Evolutionary conservation across 2,113 vertebrate species (phyloP), one percentile per base, ranked within the genome.

Genomic region (Xerus inauris): DNA sequence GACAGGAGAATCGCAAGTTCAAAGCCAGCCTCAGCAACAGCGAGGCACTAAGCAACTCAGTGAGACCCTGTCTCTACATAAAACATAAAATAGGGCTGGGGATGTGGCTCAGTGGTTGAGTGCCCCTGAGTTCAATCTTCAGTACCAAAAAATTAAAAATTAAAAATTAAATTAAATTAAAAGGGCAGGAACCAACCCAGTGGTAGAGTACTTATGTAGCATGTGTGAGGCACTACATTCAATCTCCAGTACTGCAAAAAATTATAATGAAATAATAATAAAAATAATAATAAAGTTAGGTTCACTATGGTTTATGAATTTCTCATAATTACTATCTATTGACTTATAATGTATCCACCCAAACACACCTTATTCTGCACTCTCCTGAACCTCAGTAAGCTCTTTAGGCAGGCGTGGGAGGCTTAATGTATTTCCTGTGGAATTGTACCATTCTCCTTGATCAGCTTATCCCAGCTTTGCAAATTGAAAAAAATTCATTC

Each of bases 401-500:
- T 97, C 86, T 81, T 97, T 92, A 93, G 96, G 72, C 72, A 89
- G 87, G 57, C 26, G 0, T 94, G 67, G 49, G 73, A 95, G 83
- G 87, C 94, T 96, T 97, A 84, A 95, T 97, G 47, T 88, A 95
- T 94, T 97, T 98, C 85, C 91, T 14, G 20, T 92, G 98, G 94
- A 97, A 88, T 67, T 42, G n/a, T 38, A n/a, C 72, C 64, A 89
- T 97, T 97, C 91, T 97, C 87, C 86, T 91, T 92, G 72, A 98
- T 92, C 76, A 93, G 88, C 92, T 98, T 97, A 80, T 98, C 98
- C 97, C 95, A 97, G 90, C 85, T 98, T 92, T 97, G 79, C 94
- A 97, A 96, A 93, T 94, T 96, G 94, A 67, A 98, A 95, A 93
- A 91, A 79, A 13, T 86, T 93, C 88, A 97, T 98, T 80, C 69